Evolutionary conservation across 2,888 invertebrate genomes (phyloP).

Genomic region (Pandemis heparana): DNA sequence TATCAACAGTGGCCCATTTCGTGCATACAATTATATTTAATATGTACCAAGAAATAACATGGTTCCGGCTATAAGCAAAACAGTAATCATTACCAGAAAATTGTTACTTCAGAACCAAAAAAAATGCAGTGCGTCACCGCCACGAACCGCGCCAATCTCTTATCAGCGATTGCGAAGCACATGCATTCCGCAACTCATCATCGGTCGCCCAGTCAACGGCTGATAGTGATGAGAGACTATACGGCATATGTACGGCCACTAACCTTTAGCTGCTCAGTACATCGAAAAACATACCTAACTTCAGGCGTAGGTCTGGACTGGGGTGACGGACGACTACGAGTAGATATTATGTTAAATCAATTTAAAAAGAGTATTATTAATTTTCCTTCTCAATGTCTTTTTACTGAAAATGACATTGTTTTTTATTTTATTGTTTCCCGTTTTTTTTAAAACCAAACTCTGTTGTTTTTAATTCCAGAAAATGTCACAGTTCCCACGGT

Average conservation of each 20-base stretch:
- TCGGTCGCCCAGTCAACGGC: neutral
- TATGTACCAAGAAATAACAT: neutral
- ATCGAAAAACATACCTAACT: neutral
- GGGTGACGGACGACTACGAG: too few relatives aligned
- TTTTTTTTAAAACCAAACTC: too few relatives aligned
- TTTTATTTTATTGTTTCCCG: too few relatives aligned
- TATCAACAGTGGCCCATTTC: too few relatives aligned
- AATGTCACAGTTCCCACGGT: too few relatives aligned
- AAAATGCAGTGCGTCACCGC: neutral
- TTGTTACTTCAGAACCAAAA: neutral
- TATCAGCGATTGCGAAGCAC: slow-evolving; percentile 1
- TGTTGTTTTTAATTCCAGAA: too few relatives aligned
- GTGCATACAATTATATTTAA: neutral
- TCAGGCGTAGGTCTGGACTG: too few relatives aligned
- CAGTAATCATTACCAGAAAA: neutral
- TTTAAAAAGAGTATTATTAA: too few relatives aligned
- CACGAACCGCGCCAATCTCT: neutral
- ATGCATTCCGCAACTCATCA: neutral
- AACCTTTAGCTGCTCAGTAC: neutral
- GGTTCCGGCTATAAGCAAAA: neutral
- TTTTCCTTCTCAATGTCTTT: too few relatives aligned
- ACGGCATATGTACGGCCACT: neutral
- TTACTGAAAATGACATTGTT: too few relatives aligned
- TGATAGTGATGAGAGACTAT: slow-evolving; percentile 1
- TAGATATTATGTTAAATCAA: too few relatives aligned